phyloP scores from a whole-genome alignment of 1,140 invertebrate species.

The Drosophila parvula region DNA sequence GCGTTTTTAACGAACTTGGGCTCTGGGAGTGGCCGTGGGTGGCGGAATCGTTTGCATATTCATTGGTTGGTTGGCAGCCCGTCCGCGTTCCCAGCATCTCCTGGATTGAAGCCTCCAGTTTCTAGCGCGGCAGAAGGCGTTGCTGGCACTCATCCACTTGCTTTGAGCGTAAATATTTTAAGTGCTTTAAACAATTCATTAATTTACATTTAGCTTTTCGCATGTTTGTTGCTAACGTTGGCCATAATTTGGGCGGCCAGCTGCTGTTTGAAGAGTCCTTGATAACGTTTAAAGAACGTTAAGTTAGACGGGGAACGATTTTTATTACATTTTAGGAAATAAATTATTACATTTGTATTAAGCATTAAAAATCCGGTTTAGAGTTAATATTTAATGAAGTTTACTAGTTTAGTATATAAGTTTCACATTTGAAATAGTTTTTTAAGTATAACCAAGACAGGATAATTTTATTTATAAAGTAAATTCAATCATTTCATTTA shows the following conservation, averaged over 20 bases:
- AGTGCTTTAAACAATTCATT: slow-evolving; percentile 79
- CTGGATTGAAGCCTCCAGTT: slow-evolving; percentile 2
- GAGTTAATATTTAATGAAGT: background rate
- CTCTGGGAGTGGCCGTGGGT: slow-evolving; percentile 16
- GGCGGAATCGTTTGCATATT: slow-evolving; percentile 69
- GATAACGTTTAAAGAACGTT: slow-evolving; percentile 15
- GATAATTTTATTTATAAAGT: background rate
- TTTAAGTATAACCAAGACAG: background rate
- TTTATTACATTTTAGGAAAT: background rate
- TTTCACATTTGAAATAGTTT: background rate
- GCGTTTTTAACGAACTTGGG: slow-evolving; percentile 69
- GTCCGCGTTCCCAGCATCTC: slow-evolving; percentile 3
- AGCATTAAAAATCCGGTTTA: background rate
- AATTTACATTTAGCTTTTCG: slow-evolving; percentile 72
- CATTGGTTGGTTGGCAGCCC: slow-evolving; percentile 68
- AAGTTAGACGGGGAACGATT: background rate
- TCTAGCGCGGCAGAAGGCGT: slow-evolving; percentile 2
- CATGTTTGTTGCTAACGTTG: slow-evolving; percentile 36
- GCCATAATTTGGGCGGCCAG: slow-evolving; percentile 22
- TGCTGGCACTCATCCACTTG: slow-evolving; percentile 40
- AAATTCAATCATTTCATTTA: background rate
- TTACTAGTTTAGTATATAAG: no score
- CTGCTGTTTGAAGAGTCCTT: slow-evolving; percentile 20
- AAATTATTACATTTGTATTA: background rate
- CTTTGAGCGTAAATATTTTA: slow-evolving; percentile 77